These are phyloP conservation scores for Tetramorium alpestre DNA, from an alignment of 1,140 invertebrate genomes.

Conservation along the genomic window DNA sequence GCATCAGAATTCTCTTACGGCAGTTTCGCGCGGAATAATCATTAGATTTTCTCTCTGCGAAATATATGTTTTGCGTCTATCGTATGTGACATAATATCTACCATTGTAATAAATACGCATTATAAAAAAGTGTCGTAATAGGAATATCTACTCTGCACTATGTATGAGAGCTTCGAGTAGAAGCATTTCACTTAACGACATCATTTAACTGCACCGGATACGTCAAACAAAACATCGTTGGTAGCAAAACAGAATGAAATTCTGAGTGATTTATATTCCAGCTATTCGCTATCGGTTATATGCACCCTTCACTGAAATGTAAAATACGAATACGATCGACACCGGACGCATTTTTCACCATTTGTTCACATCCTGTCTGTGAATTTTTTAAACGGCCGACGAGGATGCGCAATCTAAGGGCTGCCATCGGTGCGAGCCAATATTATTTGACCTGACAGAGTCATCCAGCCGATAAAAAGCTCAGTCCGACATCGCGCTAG, in stretches of 20 bases:
- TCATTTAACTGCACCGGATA: slow-evolving; percentile 29
- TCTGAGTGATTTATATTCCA: slow-evolving; percentile 36
- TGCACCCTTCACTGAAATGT: slow-evolving; percentile 20
- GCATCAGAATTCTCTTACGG: neutral
- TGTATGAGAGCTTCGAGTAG: neutral
- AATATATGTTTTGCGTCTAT: neutral
- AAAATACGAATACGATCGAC: slow-evolving; percentile 35
- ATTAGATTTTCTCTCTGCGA: neutral
- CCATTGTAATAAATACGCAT: neutral
- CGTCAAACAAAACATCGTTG: slow-evolving; percentile 18
- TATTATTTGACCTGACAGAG: slow-evolving; percentile 58
- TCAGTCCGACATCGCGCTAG: slow-evolving; percentile 54
- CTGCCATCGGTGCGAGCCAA: slow-evolving; percentile 42
- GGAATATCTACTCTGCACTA: too few relatives aligned
- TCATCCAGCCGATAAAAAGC: slow-evolving; percentile 59
- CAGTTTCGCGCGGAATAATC: neutral
- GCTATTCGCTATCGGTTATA: slow-evolving; percentile 23
- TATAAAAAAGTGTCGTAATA: neutral
- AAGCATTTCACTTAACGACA: slow-evolving; percentile 17
- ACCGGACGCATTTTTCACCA: slow-evolving; percentile 32
- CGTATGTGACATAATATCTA: neutral
- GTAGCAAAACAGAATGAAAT: slow-evolving; percentile 30
- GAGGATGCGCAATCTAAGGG: slow-evolving; percentile 50
- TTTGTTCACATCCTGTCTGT: slow-evolving; percentile 40
- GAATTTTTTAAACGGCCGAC: slow-evolving; percentile 49